A percentile compares a stretch with the other conserved stretches of the same genome.
These are phyloP conservation scores for Pachyrhynchus sulphureomaculatus DNA, from an alignment of 1,140 invertebrate genomes.

Conservation along the genomic window DNA sequence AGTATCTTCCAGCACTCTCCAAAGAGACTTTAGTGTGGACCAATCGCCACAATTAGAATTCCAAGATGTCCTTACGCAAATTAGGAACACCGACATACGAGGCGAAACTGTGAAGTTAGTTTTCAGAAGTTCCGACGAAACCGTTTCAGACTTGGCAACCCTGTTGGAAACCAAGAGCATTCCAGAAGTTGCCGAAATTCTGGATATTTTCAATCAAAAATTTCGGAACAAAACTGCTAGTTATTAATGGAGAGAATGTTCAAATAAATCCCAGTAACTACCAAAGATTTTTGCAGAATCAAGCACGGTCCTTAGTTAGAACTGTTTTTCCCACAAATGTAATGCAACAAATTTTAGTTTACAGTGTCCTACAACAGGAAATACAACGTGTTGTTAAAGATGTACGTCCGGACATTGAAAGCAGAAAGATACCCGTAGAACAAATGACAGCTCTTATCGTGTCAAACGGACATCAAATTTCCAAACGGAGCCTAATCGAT, in stretches of 20 bases:
- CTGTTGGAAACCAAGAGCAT: background rate
- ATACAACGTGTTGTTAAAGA: background rate
- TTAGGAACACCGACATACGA: background rate
- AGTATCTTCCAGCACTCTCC: too few species aligned
- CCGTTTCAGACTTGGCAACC: background rate
- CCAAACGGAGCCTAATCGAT: background rate
- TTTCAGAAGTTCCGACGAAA: background rate
- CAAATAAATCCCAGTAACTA: background rate
- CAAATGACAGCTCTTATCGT: background rate
- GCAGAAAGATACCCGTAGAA: background rate
- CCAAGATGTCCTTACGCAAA: too few species aligned
- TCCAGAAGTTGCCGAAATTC: background rate
- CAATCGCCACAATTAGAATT: background rate
- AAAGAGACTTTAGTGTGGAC: too few species aligned
- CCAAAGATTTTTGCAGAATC: background rate
- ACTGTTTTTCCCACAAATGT: background rate
- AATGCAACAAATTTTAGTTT: background rate
- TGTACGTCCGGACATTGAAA: background rate
- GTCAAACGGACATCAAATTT: background rate
- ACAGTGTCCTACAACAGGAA: background rate
- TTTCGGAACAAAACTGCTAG: background rate
- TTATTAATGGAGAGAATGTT: conserved; percentile 1
- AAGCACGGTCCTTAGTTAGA: background rate
- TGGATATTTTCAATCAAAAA: background rate
- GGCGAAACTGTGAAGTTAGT: background rate